Base-by-base conservation (phyloP, 2,888 invertebrate species). In the Phymatocera aterrima region DNA sequence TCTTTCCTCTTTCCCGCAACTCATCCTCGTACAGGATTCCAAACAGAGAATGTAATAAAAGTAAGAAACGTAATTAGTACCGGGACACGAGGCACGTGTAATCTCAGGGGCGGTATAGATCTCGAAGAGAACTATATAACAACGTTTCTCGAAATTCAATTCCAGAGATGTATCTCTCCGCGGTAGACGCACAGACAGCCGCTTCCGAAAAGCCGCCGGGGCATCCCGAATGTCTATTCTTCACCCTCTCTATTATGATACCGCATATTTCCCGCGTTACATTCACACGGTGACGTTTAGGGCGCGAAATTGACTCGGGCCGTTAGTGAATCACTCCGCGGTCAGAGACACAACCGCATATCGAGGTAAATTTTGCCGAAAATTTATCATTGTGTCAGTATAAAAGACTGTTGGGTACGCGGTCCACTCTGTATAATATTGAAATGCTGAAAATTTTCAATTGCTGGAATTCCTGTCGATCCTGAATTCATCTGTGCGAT, bases 101-200 rank as follows among this genome's bases (percentile, higher is more conserved):
- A 68, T 46, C 40, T 68, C 68, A 46, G 43, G 6, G 40, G 40
- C 28, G 43, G 24, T 18, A 68, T 68, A 68, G 43, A 46, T 68
- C 68, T 68, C 18, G 3, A 28, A 24, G 40, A 46, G 24, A n/a
- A 28, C 28, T 3, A 15, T 37, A 46, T 24, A 46, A 68, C 68
- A 68, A 68, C 40, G 21, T 68, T 24, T 68, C 46, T 24, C 43
- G 12, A 68, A 68, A 68, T 68, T 40, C 68, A 68, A 68, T 43
- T 68, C 43, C 24, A 46, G 43, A 68, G 68, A 68, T 68, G 31
- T 68, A 68, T 68, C 6, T 24, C 68, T 68, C 3, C 43, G 24
- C 28, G 10, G 64, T 64, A n/a, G 18, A 64, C 24, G 43, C 68
- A 46, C 46, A 40, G 43, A 28, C 46, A 46, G 68, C 24, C 46